Conservation (phyloP, 2,113 vertebrate genomes). For the Thermophis baileyi region DNA sequence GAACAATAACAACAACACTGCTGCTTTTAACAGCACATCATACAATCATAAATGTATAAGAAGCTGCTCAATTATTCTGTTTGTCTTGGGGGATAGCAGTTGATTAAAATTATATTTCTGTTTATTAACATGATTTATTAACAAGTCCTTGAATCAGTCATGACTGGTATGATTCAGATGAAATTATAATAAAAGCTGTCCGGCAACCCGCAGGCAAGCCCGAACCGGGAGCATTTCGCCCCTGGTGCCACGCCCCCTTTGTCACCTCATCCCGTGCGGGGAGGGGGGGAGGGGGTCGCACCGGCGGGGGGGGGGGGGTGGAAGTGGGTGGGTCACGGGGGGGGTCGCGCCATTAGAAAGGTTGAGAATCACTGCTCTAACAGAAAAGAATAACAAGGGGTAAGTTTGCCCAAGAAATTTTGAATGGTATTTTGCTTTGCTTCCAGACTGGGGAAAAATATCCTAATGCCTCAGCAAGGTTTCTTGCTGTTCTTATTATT, state of each 20-base stretch:
- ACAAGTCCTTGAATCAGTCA: background rate
- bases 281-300: too few species aligned
- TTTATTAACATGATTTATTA: background rate
- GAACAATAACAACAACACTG: background rate
- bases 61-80: background rate
- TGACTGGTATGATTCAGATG: background rate
- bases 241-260: too few species aligned
- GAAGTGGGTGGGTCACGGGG: too few species aligned
- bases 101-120: background rate
- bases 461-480: background rate
- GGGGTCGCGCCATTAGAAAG: too few species aligned
- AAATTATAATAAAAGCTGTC: background rate
- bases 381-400: background rate
- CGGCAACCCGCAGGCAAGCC: too few species aligned
- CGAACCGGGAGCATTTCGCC: too few species aligned
- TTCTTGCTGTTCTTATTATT: background rate
- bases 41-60: background rate
- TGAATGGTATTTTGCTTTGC: background rate
- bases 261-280: too few species aligned
- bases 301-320: too few species aligned
- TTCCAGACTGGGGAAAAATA: background rate
- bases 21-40: background rate
- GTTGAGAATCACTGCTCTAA: too few species aligned
- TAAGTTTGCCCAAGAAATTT: background rate
- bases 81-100: background rate